A percentile compares a stretch with the other conserved stretches of the same genome.
Conservation (phyloP, 2,888 invertebrate genomes). For the Drosophila niveifrons region DNA sequence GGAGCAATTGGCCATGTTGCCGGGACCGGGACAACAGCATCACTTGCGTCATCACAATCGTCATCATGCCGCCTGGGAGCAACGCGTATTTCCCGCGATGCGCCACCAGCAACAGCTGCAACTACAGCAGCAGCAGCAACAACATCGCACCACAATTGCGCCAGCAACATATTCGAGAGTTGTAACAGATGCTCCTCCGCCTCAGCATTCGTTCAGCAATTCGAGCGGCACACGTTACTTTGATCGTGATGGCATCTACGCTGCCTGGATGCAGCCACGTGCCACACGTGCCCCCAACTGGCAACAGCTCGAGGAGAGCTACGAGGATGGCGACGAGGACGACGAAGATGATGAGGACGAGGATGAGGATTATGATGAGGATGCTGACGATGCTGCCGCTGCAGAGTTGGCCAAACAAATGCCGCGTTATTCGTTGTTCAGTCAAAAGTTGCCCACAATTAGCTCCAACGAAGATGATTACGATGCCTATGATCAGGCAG, state of each 20-base stretch:
- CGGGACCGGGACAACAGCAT: constrained; percentile 67
- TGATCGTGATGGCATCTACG: constrained; percentile 82
- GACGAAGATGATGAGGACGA: constrained; percentile 65
- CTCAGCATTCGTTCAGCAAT: constrained; percentile 31
- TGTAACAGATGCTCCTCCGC: constrained; percentile 48
- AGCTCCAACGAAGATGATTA: constrained; percentile 55
- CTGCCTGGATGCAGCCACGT: constrained; percentile 60
- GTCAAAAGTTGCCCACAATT: constrained; percentile 55
- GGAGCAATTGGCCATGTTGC: constrained; percentile 42
- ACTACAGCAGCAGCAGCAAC: constrained; percentile 14
- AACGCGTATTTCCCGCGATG: constrained; percentile 78
- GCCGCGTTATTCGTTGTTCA: constrained; percentile 74
- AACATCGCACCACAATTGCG: constrained; percentile 8
- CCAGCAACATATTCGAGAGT: neutral
- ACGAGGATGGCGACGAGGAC: constrained; percentile 53
- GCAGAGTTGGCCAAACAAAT: constrained; percentile 64
- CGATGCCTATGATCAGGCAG: constrained; percentile 45
- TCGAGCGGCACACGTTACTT: constrained; percentile 73
- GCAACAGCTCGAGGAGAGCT: constrained; percentile 57
- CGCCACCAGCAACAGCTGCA: constrained; percentile 39
- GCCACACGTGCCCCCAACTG: constrained; percentile 77
- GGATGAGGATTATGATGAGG: constrained; percentile 46
- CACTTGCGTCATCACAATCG: constrained; percentile 83
- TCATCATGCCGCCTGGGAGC: constrained; percentile 82
- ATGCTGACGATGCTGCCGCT: constrained; percentile 38